Conservation (phyloP, 2,113 vertebrate genomes). For the Brachyhypopomus gauderio region DNA sequence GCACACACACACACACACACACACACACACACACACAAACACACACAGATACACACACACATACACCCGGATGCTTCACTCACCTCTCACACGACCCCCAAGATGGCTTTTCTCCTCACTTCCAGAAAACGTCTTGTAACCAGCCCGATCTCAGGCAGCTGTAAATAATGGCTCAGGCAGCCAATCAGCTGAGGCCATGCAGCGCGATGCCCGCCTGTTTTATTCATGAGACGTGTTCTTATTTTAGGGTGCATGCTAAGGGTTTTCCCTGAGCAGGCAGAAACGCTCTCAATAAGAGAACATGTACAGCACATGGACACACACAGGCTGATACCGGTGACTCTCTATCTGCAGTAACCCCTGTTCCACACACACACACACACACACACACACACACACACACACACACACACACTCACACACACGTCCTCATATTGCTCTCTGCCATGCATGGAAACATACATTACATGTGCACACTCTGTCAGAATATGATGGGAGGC, state of each 20-base stretch:
- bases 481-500: too few relatives aligned
- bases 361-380: slow-evolving; percentile 20
- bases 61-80: slow-evolving; percentile 26
- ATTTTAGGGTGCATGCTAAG: slow-evolving; percentile 68
- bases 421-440: not conserved
- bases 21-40: too few relatives aligned
- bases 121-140: not conserved
- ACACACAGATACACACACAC: slow-evolving; percentile 14
- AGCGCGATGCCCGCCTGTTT: slow-evolving; percentile 64
- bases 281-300: slow-evolving; percentile 6
- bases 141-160: slow-evolving; percentile 7
- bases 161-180: slow-evolving; percentile 38
- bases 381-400: slow-evolving; percentile 26
- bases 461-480: not conserved
- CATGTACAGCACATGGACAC: not conserved
- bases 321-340: slow-evolving; percentile 1
- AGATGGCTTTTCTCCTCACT: not conserved
- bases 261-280: slow-evolving; percentile 64
- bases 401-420: too few relatives aligned
- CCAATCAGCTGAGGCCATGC: slow-evolving; percentile 33
- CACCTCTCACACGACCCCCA: slow-evolving; percentile 11
- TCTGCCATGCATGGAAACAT: not conserved
- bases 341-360: not conserved
- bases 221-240: slow-evolving; percentile 70
- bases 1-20: slow-evolving; percentile 13